Conservation (phyloP, 2,797 vertebrate species). For the Mico argentatus region DNA sequence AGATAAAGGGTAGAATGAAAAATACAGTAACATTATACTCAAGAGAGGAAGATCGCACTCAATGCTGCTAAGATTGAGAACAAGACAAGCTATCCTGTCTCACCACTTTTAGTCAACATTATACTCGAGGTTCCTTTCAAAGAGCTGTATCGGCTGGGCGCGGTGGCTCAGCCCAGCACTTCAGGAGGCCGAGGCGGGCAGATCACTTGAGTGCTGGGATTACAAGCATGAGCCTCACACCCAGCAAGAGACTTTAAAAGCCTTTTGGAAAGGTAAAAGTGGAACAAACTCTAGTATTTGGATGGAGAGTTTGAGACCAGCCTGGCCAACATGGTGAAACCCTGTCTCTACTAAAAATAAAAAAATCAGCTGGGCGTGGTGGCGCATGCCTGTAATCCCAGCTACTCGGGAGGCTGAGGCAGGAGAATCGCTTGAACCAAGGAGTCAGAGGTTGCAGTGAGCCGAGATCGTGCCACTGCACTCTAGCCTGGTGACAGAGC, state of each 20-base stretch:
- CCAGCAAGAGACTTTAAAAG: neutral
- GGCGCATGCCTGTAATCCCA: neutral
- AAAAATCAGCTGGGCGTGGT: neutral
- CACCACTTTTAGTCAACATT: neutral
- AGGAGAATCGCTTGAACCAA: neutral
- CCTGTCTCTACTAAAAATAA: neutral
- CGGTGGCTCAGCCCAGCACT: neutral
- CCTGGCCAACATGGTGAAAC: neutral
- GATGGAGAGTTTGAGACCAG: neutral
- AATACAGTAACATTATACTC: neutral
- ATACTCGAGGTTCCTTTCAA: neutral
- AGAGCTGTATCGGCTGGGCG: neutral
- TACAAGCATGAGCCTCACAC: no score
- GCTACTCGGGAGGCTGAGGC: neutral
- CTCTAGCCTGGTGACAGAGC: neutral
- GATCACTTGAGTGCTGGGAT: neutral
- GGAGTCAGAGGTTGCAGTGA: neutral
- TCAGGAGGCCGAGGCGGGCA: neutral
- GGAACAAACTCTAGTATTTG: neutral
- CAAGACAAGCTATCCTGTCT: neutral
- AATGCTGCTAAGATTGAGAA: neutral
- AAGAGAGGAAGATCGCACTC: neutral
- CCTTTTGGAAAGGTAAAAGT: neutral
- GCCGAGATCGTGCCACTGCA: neutral
- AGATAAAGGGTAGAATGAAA: neutral